Conservation (phyloP, 2,888 invertebrate species). For the Cartodere bifasciata region DNA sequence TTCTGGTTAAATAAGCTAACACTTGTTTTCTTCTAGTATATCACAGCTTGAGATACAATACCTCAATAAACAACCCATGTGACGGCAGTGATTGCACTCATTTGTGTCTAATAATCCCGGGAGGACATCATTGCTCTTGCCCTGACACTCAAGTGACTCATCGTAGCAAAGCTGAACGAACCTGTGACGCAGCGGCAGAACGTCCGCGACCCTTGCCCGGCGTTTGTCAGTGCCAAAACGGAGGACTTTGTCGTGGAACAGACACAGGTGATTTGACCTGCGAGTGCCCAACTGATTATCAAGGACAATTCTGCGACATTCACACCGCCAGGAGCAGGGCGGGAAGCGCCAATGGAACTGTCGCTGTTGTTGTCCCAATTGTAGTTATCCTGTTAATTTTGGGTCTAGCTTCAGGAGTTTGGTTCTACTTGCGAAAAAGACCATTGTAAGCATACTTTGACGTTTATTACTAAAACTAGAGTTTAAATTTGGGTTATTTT, state of each 20-base stretch:
- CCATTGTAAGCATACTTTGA: conserved; percentile 57
- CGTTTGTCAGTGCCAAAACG: conserved; percentile 77
- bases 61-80: conserved; percentile 55
- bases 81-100: conserved; percentile 71
- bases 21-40: conserved; percentile 44
- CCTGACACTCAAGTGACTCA: conserved; percentile 53
- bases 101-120: conserved; percentile 82
- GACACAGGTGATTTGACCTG: conserved; percentile 51
- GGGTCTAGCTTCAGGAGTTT: conserved; percentile 60
- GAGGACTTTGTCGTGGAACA: conserved; percentile 59
- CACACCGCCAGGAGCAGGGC: conserved; percentile 47
- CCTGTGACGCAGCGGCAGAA: conserved; percentile 78
- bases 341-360: conserved; percentile 43
- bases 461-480: background rate
- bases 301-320: conserved; percentile 61
- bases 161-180: conserved; percentile 45
- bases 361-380: conserved; percentile 71
- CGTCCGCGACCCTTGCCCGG: conserved; percentile 59
- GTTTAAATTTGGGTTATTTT: conserved; percentile 16
- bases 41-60: conserved; percentile 74
- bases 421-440: conserved; percentile 68
- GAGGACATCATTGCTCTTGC: conserved; percentile 80
- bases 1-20: conserved; percentile 3
- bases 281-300: conserved; percentile 57
- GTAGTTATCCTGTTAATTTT: conserved; percentile 64